Evolutionary conservation across 2,113 vertebrate species (phyloP), one percentile per base, ranked within the genome.

Genomic region (Nothobranchius furzeri): DNA sequence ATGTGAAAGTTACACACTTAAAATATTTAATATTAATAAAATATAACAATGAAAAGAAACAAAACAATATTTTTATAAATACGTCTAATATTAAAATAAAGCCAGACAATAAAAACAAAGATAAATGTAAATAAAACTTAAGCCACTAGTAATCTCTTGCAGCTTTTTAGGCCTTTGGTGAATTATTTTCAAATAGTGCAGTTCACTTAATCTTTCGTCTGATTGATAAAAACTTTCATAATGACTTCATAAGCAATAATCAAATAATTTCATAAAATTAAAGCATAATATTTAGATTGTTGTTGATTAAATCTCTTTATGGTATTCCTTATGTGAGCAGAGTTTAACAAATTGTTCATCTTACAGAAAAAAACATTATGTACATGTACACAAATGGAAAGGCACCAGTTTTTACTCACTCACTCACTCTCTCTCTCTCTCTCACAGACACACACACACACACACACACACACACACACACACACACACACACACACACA

Each of bases 81-180:
- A 30, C 2, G 30, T 3, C 30, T 30, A 30, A 12, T 50, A 20
- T 1, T 9, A 45, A 4, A 56, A 9, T 36, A 12, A 7, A 17
- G 2, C 42, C 42, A 53, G 9, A 61, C 2, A 55, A 35, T 30
- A 30, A 3, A 14, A 60, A 45, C 52, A 13, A 40, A 47, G 37
- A 9, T 60, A 40, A 55, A 82, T 42, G 10, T 75, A 42, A 0
- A 4, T 2, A 45, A 45, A 45, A 45, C 13, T 20, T 20, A 55
- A 63, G 64, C 11, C 14, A 51, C 49, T 60, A 58, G 15, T 74
- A 82, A 85, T 76, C 64, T 85, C 73, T 60, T 58, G 45, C 35
- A 12, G 70, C 54, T 58, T 65, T 46, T 17, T 7, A 42, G 2
- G 10, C 17, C 68, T 85, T 82, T 78, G 62, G 78, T 80, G 45